Evolutionary conservation across 2,113 vertebrate species (phyloP).

Genomic region (Mastomys coucha): DNA sequence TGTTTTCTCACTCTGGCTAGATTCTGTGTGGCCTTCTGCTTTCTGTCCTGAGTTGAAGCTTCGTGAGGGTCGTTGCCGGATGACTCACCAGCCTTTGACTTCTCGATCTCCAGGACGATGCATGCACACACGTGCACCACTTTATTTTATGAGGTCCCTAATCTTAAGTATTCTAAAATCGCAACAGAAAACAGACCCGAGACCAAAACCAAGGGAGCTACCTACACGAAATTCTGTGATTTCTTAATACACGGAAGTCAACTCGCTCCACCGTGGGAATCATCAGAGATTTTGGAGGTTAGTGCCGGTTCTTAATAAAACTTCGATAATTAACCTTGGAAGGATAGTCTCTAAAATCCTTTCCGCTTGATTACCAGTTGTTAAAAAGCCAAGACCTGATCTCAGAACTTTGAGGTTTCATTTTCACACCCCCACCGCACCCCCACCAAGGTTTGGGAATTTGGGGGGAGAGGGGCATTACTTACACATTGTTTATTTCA

Average conservation of each 20-base stretch:
- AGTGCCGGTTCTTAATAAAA: not conserved
- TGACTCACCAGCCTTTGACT: not conserved
- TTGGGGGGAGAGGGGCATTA: not conserved
- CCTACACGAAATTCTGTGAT: not conserved
- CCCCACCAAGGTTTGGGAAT: not conserved
- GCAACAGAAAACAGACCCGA: not conserved
- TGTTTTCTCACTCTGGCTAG: not conserved
- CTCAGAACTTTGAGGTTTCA: not conserved
- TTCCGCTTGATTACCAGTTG: not conserved
- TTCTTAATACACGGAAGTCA: not conserved
- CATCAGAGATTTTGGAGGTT: not conserved
- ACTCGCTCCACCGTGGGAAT: not conserved
- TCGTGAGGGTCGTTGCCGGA: not conserved
- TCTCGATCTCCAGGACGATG: not conserved
- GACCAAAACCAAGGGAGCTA: not conserved
- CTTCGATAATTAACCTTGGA: not conserved
- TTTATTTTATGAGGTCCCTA: not conserved
- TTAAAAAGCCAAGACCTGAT: constrained; percentile 11
- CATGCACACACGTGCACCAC: not conserved
- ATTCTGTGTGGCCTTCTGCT: not conserved
- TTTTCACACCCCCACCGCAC: not conserved
- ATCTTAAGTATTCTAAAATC: not conserved
- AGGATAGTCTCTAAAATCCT: constrained; percentile 4
- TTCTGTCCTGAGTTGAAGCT: not conserved
- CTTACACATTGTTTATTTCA: not conserved